Base-by-base conservation (phyloP, 2,113 vertebrate species). In the Morphnarchus princeps region DNA sequence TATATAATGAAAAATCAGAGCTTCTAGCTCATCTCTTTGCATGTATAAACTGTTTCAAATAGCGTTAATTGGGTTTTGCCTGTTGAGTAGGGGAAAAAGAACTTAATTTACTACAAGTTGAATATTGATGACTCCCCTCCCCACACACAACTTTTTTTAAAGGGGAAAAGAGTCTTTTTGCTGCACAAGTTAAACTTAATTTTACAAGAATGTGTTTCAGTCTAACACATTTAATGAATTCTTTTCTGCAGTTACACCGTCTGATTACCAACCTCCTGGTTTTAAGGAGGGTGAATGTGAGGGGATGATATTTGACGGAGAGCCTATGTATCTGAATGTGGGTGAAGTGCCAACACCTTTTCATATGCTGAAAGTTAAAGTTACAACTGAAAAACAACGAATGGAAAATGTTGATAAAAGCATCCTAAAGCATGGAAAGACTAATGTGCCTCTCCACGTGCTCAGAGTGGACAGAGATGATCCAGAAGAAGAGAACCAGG, bases 181-280 rank as follows among this genome's bases (percentile, higher is more conserved):
- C 29, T 6, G 5, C 6, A 11, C 18, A 42, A 32, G 19, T 38
- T 22, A 13, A 54, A 20, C 42, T 38, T 0, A 13, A 2, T 93
- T 76, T 57, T 54, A 18, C 21, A 32, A 32, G 32, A 34, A 1
- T 0, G 0, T 10, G 5, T n/a, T 84, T 63, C 2, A 17, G 34
- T 43, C 36, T 76, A 12, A 49, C 19, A 10, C 3, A 4, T 71
- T 52, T 24, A 32, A n/a, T 78, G 31, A 45, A 25, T 32, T 89
- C 26, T 93, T 34, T 47, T 54, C 57, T 91, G 55, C 95, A 99
- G 99, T 99, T 42, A 99, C 99, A 13, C 99, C 99, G 4, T 85
- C 94, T 28, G 98, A 99, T 94, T 99, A 99, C 97, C 99, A 99
- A n/a, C 99, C 99, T 7, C 99, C 99, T 3, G 99, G 99, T 32